phyloP scores from a whole-genome alignment of 2,888 invertebrate species.

The Dermolepida albohirtum region DNA sequence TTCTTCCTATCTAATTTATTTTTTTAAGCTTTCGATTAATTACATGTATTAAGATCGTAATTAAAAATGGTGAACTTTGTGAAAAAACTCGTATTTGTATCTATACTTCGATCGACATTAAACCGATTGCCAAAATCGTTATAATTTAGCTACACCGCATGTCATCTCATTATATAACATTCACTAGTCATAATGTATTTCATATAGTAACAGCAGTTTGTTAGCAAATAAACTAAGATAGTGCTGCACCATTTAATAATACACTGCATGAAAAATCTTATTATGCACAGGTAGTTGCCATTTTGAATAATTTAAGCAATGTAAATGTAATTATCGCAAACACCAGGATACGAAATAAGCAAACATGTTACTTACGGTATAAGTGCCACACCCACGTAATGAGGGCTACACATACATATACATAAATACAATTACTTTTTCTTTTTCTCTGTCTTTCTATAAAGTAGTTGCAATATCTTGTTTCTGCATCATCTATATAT shows the following conservation, averaged over 20 bases:
- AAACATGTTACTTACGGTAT: constrained; percentile 46
- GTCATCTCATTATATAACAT: constrained; percentile 34
- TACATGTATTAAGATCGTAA: no score
- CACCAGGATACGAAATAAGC: constrained; percentile 45
- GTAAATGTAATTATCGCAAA: constrained; percentile 48
- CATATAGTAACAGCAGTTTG: constrained; percentile 15
- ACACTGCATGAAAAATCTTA: constrained; percentile 10
- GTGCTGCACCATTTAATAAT: constrained; percentile 2
- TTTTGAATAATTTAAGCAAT: constrained; percentile 42
- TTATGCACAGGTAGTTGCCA: constrained; percentile 26
- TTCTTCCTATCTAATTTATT: no score
- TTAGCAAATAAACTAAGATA: constrained; percentile 18
- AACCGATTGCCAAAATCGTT: constrained; percentile 25
- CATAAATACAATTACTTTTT: constrained; percentile 42
- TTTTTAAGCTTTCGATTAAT: no score
- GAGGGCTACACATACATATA: constrained; percentile 31
- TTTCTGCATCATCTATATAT: no score
- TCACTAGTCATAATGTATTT: constrained; percentile 6
- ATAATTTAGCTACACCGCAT: constrained; percentile 28
- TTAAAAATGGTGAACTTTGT: no score
- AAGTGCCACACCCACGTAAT: constrained; percentile 44
- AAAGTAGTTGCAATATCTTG: neutral
- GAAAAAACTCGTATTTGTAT: no score
- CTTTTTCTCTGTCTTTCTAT: constrained; percentile 26
- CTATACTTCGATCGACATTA: neutral